These are phyloP conservation scores for Volucella bombylans DNA, from an alignment of 2,888 invertebrate genomes.

Conservation along the genomic window DNA sequence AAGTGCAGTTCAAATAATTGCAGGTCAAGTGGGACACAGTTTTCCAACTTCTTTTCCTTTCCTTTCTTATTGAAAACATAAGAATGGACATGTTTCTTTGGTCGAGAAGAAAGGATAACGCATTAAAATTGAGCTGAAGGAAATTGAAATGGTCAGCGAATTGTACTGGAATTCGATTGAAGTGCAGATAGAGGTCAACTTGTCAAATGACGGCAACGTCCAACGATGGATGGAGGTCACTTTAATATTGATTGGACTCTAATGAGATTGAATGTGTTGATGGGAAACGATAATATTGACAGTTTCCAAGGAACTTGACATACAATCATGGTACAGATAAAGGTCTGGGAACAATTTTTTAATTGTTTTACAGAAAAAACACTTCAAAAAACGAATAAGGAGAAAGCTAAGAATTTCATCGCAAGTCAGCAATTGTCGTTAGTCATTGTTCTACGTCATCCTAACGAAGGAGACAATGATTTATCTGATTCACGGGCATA, in stretches of 20 bases:
- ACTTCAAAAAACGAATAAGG: too few species aligned
- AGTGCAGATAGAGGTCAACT: conserved; percentile 24
- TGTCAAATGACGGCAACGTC: background rate
- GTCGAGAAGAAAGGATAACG: background rate
- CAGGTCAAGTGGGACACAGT: conserved; percentile 58
- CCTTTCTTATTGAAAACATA: conserved; percentile 17
- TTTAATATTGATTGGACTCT: background rate
- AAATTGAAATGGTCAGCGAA: conserved; percentile 21
- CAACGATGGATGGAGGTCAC: background rate
- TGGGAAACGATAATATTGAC: too few species aligned
- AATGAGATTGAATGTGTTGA: too few species aligned
- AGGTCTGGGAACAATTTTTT: too few species aligned
- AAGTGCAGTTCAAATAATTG: conserved; percentile 70
- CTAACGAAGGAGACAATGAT: too few species aligned
- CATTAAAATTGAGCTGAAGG: conserved; percentile 29
- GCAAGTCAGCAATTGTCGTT: too few species aligned
- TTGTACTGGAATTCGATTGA: conserved; percentile 35
- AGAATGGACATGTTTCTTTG: background rate
- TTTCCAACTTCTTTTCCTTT: conserved; percentile 15
- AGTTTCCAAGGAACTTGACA: too few species aligned
- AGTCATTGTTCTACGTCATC: too few species aligned
- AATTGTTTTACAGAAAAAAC: too few species aligned
- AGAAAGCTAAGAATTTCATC: too few species aligned
- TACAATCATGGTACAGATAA: too few species aligned
- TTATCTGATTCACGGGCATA: too few species aligned